These are phyloP conservation scores for Amphiprion percula DNA, from an alignment of 2,113 vertebrate genomes.

Conservation along the genomic window DNA sequence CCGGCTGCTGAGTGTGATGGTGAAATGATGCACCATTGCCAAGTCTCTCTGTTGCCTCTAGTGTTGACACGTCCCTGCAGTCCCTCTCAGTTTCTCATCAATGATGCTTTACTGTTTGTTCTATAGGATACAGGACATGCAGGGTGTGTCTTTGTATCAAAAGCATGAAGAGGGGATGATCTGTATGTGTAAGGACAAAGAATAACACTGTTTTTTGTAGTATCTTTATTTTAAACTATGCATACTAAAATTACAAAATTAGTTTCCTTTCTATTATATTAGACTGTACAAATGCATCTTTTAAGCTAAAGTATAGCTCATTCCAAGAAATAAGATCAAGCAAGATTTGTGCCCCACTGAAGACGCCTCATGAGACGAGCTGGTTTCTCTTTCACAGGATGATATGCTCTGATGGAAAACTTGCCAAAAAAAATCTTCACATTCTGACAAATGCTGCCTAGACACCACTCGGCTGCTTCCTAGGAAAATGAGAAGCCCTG, in stretches of 20 bases:
- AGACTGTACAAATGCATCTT: not conserved
- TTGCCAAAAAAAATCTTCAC: constrained; percentile 41
- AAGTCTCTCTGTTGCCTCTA: constrained; percentile 58
- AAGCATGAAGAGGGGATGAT: not conserved
- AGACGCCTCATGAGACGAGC: constrained; percentile 27
- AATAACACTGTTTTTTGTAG: no score
- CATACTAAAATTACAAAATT: no score
- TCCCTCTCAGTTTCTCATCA: constrained; percentile 71
- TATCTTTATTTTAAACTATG: no score
- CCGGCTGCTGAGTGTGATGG: constrained; percentile 75
- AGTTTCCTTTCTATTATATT: not conserved
- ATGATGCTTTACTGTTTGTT: constrained; percentile 66
- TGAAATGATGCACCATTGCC: constrained; percentile 54
- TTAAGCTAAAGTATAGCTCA: not conserved
- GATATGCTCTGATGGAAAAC: constrained; percentile 55
- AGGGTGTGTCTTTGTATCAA: constrained; percentile 33
- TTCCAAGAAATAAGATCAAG: constrained; percentile 26
- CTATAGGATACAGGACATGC: constrained; percentile 14
- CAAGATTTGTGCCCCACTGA: constrained; percentile 19
- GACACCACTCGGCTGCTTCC: constrained; percentile 28
- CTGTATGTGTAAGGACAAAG: not conserved
- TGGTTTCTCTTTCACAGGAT: constrained; percentile 34
- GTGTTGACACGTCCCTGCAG: constrained; percentile 60
- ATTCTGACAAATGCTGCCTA: constrained; percentile 54
- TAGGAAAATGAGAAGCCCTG: constrained; percentile 20